phyloP scores from a whole-genome alignment of 2,888 invertebrate species.

The Aphodius sticticus region DNA sequence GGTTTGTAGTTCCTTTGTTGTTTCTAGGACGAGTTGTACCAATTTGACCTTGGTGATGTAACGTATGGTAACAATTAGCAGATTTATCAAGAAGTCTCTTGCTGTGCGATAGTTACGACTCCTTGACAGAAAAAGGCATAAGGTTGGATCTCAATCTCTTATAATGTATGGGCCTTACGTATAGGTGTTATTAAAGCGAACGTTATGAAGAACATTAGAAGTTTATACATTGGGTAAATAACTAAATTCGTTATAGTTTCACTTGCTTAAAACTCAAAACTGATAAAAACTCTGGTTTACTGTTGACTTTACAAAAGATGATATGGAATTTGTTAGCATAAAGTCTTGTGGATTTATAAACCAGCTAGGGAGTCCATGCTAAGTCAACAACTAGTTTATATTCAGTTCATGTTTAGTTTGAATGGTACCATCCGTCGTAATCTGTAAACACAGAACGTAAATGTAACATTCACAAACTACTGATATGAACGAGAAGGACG shows the following conservation, averaged over 20 bases:
- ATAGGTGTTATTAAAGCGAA: neutral
- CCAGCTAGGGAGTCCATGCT: no score
- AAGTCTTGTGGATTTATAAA: neutral
- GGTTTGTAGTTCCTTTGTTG: neutral
- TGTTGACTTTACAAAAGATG: neutral
- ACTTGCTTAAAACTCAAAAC: neutral
- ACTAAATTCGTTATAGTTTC: neutral
- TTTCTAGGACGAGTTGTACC: neutral
- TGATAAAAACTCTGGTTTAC: neutral
- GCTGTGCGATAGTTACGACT: neutral
- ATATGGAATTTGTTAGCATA: neutral
- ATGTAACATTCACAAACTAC: neutral
- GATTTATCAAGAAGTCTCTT: conserved; percentile 4
- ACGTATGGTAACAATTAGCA: neutral
- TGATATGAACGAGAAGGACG: no score
- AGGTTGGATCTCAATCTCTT: neutral
- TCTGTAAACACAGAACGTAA: neutral
- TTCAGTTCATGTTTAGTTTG: neutral
- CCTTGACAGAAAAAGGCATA: neutral
- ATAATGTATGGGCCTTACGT: neutral
- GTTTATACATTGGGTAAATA: neutral
- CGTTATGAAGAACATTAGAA: neutral
- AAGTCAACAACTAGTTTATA: neutral
- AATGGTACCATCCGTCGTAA: neutral
- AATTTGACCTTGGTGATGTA: neutral